A percentile compares a stretch with the other conserved stretches of the same genome.
Conservation (phyloP, 2,888 invertebrate genomes). For the Dexiosoma caninum region DNA sequence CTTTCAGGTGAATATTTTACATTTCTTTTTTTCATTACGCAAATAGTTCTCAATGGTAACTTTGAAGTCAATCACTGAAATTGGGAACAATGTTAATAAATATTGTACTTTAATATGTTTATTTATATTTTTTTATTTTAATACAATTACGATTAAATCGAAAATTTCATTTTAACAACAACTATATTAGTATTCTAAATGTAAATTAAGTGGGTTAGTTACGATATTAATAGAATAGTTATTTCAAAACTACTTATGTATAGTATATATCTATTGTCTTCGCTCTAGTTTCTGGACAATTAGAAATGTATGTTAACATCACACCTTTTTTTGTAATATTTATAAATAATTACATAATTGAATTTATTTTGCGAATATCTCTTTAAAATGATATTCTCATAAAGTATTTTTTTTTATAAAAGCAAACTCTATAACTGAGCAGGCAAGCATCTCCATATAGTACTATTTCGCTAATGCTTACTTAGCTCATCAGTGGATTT, state of each 20-base stretch:
- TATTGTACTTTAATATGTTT: no score
- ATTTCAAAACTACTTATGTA: neutral
- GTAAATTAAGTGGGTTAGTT: constrained; percentile 12
- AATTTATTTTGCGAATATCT: no score
- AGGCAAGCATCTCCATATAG: no score
- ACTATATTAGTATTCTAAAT: constrained; percentile 47
- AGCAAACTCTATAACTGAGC: no score
- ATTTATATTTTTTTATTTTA: constrained; percentile 30
- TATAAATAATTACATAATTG: no score
- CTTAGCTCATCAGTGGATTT: no score
- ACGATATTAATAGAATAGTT: neutral
- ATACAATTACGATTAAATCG: constrained; percentile 48
- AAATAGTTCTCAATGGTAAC: constrained; percentile 41
- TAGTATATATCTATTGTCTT: neutral
- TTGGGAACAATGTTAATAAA: constrained; percentile 75
- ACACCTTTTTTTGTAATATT: neutral
- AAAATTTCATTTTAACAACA: constrained; percentile 60
- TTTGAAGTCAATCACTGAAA: constrained; percentile 73
- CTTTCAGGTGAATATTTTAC: neutral
- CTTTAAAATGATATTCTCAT: no score
- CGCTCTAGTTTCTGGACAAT: neutral
- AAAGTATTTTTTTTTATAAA: no score
- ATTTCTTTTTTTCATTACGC: constrained; percentile 35
- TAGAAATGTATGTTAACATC: constrained; percentile 37
- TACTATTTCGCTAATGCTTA: no score